A percentile compares a stretch with the other conserved stretches of the same genome.
Conservation (phyloP, 1,140 invertebrate genomes). For the Delia radicum region DNA sequence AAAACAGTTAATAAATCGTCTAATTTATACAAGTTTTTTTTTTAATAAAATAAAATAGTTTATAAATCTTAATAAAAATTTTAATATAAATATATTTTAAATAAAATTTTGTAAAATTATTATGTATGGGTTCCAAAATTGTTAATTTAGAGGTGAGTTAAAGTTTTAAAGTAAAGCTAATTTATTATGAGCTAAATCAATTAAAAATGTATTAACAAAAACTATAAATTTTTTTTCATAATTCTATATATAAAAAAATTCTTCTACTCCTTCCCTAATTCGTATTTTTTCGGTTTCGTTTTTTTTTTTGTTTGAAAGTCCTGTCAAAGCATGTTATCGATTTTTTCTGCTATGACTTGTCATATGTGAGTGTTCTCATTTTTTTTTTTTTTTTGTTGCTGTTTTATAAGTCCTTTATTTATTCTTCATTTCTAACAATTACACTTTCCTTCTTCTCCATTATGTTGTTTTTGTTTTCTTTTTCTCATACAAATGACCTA, state of each 20-base stretch:
- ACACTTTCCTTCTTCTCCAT: not conserved
- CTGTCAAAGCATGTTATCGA: slow-evolving; percentile 22
- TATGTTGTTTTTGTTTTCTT: not conserved
- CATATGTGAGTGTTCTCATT: not conserved
- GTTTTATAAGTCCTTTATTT: not conserved
- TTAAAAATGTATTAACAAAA: not conserved
- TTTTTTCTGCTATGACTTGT: slow-evolving; percentile 10
- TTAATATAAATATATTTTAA: not conserved
- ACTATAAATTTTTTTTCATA: not conserved
- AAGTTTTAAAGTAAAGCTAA: not conserved
- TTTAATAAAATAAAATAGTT: not conserved
- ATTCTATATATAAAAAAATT: not conserved
- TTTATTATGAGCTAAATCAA: not conserved
- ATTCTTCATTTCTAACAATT: too few relatives aligned
- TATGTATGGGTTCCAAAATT: slow-evolving; percentile 73
- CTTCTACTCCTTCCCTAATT: not conserved
- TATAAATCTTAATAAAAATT: not conserved
- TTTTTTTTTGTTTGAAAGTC: slow-evolving; percentile 6
- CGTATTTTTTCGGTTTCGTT: not conserved
- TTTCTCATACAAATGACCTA: slow-evolving; percentile 6
- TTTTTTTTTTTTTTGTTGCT: not conserved
- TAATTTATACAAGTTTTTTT: not conserved
- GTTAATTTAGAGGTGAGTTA: slow-evolving; percentile 71
- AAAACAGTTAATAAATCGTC: not conserved
- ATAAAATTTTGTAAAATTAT: slow-evolving; percentile 39